These are phyloP conservation scores for Paramisgurnus dabryanus DNA, from an alignment of 2,113 vertebrate genomes.

Conservation along the genomic window DNA sequence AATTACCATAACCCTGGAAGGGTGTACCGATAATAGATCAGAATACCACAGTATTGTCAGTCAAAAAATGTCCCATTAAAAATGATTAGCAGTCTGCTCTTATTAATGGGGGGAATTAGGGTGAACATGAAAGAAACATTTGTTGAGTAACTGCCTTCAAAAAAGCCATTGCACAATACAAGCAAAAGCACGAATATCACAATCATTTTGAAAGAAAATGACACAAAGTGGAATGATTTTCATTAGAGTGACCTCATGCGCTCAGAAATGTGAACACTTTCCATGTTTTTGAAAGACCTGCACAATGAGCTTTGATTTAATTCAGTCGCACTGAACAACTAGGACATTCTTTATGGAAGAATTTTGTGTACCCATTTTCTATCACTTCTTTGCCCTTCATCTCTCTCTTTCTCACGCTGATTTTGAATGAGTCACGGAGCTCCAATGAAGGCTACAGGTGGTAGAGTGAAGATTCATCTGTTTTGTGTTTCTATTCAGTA, in stretches of 20 bases:
- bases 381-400: not conserved
- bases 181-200: not conserved
- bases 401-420: not conserved
- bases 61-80: not conserved
- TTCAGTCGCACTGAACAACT: not conserved
- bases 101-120: not conserved
- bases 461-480: too few species aligned
- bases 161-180: not conserved
- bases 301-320: not conserved
- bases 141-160: not conserved
- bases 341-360: not conserved
- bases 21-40: too few species aligned
- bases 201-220: constrained; percentile 7
- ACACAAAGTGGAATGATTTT: not conserved
- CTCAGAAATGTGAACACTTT: not conserved
- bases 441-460: not conserved
- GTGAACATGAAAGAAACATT: not conserved
- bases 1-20: not conserved
- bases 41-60: not conserved
- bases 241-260: not conserved
- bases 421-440: not conserved
- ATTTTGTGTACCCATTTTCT: not conserved
- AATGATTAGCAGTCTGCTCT: not conserved
- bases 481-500: too few species aligned
- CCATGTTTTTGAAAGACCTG: not conserved